Evolutionary conservation across 1,140 invertebrate genomes (phyloP).

Genomic region (Drosophila grimshawi): DNA sequence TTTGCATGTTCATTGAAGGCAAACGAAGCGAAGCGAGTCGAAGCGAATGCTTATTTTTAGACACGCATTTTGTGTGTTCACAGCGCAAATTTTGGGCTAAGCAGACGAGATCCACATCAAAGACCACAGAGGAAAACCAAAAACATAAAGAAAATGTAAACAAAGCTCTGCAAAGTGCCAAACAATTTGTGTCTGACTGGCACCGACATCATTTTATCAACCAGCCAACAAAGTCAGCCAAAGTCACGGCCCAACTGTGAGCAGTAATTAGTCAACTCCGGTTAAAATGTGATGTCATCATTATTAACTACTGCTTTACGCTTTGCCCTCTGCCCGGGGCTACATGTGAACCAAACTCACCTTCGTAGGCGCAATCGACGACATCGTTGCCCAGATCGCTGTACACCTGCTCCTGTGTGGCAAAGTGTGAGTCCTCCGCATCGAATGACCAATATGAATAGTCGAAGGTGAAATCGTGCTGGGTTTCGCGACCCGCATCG

Average conservation of each 20-base stretch:
- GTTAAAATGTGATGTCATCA: conserved; percentile 32
- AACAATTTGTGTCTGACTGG: conserved; percentile 3
- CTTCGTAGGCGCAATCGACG: conserved; percentile 96
- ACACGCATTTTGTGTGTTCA: conserved; percentile 12
- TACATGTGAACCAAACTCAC: conserved; percentile 49
- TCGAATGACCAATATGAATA: conserved; percentile 96
- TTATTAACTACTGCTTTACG: no score
- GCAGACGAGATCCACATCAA: conserved; percentile 26
- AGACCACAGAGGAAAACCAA: neutral
- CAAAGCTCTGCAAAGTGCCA: conserved; percentile 22
- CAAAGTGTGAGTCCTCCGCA: conserved; percentile 89
- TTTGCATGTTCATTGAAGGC: conserved; percentile 56
- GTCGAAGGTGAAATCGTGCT: conserved; percentile 97
- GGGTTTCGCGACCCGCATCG: conserved; percentile 87
- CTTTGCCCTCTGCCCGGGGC: no score
- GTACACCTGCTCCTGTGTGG: conserved; percentile 93
- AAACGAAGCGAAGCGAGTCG: conserved; percentile 30
- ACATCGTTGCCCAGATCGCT: conserved; percentile 95
- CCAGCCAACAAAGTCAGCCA: conserved; percentile 24
- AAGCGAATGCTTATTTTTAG: conserved; percentile 26
- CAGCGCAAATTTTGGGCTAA: neutral
- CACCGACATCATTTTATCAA: neutral
- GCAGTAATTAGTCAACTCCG: conserved; percentile 1
- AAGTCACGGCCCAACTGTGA: conserved; percentile 18
- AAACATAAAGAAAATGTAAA: conserved; percentile 30